These are phyloP conservation scores for Stegostoma tigrinum DNA, from an alignment of 2,113 vertebrate genomes.

Conservation along the genomic window DNA sequence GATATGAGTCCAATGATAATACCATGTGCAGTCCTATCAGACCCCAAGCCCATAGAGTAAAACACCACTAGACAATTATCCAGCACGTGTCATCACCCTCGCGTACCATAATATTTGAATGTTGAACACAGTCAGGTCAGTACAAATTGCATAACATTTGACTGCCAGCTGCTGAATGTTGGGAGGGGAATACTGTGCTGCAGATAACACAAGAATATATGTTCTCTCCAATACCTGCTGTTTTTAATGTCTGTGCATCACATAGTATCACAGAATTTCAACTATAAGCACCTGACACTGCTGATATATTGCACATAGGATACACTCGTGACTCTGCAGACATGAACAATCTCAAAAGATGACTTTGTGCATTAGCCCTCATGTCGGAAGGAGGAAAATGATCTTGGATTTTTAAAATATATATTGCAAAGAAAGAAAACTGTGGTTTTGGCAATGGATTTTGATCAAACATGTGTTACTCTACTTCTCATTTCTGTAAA, in stretches of 20 bases:
- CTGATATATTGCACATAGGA: conserved; percentile 8
- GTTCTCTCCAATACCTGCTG: background rate
- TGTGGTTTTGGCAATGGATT: background rate
- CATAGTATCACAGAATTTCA: background rate
- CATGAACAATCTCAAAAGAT: background rate
- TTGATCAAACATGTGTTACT: background rate
- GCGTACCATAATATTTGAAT: background rate
- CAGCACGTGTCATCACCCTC: background rate
- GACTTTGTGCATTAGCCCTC: background rate
- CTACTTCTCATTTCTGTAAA: background rate
- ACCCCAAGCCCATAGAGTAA: background rate
- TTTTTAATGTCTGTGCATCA: background rate
- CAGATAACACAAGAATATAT: background rate
- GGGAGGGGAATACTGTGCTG: background rate
- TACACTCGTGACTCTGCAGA: background rate
- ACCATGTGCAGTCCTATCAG: background rate
- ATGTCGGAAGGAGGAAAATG: background rate
- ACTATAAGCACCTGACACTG: background rate
- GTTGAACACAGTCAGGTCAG: background rate
- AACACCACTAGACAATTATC: background rate
- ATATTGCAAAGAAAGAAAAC: background rate
- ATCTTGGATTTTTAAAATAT: background rate
- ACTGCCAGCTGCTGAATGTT: too few species aligned
- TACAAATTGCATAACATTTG: background rate
- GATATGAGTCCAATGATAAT: background rate